Percentiles rank a stretch among this genome's conserved stretches.
These are phyloP conservation scores for Halocynthia aurantium DNA, from an alignment of 23 tunicate genomes.

Conservation along the genomic window DNA sequence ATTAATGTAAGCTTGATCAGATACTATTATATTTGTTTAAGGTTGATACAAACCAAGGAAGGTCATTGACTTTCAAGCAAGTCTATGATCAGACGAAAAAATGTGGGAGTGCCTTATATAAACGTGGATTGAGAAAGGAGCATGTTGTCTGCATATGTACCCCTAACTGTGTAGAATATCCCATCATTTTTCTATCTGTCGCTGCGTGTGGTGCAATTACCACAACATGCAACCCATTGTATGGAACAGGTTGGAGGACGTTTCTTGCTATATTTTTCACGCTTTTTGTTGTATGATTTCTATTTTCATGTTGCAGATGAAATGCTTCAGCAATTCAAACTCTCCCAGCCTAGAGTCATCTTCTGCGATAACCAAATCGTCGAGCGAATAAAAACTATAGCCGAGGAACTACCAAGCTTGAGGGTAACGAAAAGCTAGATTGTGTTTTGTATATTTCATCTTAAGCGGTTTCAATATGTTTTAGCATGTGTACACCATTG, in stretches of 20 bases:
- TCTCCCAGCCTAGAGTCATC: conserved; percentile 24
- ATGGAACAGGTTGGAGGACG: conserved; percentile 23
- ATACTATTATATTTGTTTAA: background rate
- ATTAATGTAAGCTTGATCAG: too few relatives aligned
- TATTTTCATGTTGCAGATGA: conserved; percentile 19
- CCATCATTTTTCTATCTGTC: conserved; percentile 21
- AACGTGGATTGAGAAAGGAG: conserved; percentile 38
- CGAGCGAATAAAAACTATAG: conserved; percentile 19
- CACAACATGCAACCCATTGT: conserved; percentile 49
- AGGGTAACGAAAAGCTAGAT: conserved; percentile 9
- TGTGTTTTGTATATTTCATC: too few relatives aligned
- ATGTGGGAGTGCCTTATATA: conserved; percentile 34
- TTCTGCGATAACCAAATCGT: conserved; percentile 19
- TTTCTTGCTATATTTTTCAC: background rate
- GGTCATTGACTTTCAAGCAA: conserved; percentile 11
- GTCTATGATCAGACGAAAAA: conserved; percentile 8
- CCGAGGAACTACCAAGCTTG: conserved; percentile 13
- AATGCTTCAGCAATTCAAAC: conserved; percentile 32
- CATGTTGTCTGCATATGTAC: conserved; percentile 40
- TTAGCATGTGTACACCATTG: conserved; percentile 26
- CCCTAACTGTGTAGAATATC: conserved; percentile 34
- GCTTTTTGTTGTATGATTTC: background rate
- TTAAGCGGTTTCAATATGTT: background rate
- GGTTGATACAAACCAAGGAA: conserved; percentile 21
- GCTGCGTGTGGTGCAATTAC: conserved; percentile 33